phyloP scores from a whole-genome alignment of 2,113 vertebrate species.

The Cololabis saira region DNA sequence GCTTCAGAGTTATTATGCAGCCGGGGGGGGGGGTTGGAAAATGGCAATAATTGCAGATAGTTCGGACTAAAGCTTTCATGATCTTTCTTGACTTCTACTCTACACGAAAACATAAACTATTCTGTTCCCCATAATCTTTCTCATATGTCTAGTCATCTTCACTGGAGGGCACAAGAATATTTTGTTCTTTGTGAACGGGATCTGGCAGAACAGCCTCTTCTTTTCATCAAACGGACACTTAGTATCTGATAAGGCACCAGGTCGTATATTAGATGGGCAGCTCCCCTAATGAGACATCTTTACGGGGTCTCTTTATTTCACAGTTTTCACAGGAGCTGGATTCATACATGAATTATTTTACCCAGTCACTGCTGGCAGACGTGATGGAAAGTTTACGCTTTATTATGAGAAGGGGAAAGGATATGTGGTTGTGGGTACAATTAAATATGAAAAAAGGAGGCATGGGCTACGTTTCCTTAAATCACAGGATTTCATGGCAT shows the following conservation, averaged over 20 bases:
- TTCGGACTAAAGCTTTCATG: too few relatives aligned
- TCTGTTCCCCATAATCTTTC: constrained; percentile 27
- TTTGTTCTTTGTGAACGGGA: constrained; percentile 42
- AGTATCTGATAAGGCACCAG: constrained; percentile 32
- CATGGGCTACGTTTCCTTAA: constrained; percentile 5
- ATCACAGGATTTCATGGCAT: constrained; percentile 34
- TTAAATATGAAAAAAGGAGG: constrained; percentile 16
- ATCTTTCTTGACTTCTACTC: constrained; percentile 25
- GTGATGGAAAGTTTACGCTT: constrained; percentile 46
- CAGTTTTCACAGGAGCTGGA: constrained; percentile 37
- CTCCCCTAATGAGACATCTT: not conserved
- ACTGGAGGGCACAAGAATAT: constrained; percentile 29
- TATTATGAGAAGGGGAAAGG: constrained; percentile 15
- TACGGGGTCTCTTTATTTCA: constrained; percentile 16
- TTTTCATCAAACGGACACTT: constrained; percentile 17
- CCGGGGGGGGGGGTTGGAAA: not conserved
- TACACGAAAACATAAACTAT: constrained; percentile 45
- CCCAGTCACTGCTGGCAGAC: constrained; percentile 24
- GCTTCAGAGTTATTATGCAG: too few relatives aligned
- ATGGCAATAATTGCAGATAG: not conserved
- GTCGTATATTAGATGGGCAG: constrained; percentile 17
- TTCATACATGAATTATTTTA: constrained; percentile 40
- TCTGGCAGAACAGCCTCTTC: constrained; percentile 30
- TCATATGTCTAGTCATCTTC: not conserved
- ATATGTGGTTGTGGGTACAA: constrained; percentile 36